These are phyloP conservation scores for Hipparchia sbordonii DNA, from an alignment of 2,888 invertebrate genomes.

Conservation along the genomic window DNA sequence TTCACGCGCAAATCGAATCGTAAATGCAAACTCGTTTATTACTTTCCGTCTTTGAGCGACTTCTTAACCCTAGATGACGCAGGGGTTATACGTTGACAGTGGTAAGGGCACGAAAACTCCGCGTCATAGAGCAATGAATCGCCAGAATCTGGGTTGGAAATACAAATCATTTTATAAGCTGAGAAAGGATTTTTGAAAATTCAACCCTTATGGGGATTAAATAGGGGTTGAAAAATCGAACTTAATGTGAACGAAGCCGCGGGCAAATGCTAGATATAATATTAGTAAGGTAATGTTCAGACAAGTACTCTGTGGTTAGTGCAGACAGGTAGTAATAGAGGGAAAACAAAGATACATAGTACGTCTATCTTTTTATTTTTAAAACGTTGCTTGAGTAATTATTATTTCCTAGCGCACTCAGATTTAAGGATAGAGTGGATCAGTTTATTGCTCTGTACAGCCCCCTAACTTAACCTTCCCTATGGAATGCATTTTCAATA, in stretches of 20 bases:
- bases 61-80: conserved; percentile 74
- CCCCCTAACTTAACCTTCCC: conserved; percentile 67
- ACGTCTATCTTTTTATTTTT: neutral
- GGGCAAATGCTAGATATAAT: too few relatives aligned
- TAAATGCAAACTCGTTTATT: conserved; percentile 64
- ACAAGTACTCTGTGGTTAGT: too few relatives aligned
- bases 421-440: too few relatives aligned
- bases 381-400: neutral
- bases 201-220: too few relatives aligned
- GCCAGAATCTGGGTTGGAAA: neutral
- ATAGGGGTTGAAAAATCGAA: too few relatives aligned
- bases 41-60: conserved; percentile 68
- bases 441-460: conserved; percentile 38
- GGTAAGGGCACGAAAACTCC: conserved; percentile 60
- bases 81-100: conserved; percentile 75
- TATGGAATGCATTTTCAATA: conserved; percentile 63
- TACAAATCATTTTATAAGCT: neutral
- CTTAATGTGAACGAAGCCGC: too few relatives aligned
- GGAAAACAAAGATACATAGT: neutral
- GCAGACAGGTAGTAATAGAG: neutral
- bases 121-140: conserved; percentile 33
- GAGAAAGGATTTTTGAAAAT: too few relatives aligned
- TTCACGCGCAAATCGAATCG: conserved; percentile 50
- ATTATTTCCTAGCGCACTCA: too few relatives aligned
- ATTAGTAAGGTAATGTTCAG: too few relatives aligned